Evolutionary conservation across 2,113 vertebrate species (phyloP), one percentile per base, ranked within the genome.

Genomic region (Dermatemys mawii): DNA sequence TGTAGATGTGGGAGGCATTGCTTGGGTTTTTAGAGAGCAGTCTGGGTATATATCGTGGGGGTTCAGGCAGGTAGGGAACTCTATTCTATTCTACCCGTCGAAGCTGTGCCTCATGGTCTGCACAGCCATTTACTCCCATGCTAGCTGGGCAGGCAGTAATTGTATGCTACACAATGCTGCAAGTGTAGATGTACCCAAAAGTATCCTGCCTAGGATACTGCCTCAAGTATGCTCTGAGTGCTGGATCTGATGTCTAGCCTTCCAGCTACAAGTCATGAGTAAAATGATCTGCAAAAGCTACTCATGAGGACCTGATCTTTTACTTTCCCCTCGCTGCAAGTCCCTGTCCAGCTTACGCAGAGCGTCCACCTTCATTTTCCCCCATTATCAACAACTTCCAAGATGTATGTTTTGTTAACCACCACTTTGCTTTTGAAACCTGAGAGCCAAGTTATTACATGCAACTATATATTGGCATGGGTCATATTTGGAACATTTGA

Each of bases 351-450:
- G 46, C 92, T 51, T 44, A 75, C 87, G 90, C 73, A 96, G 83
- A 67, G 92, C 49, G 82, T 86, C 53, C 81, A 84, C 55, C 19
- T 75, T 92, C 63, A 73, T 87, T 94, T 95, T 95, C 87, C 67
- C 78, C 93, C 73, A 91, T 96, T 90, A 94, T 93, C 92, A 95
- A 87, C 94, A 96, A 57, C 80, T 26, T 95, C 84, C 67, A 89
- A n/a, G 84, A 93, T 82, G 73, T 84, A 87, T 82, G 63, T 96
- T 96, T 97, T 87, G 73, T 90, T 86, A 78, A 82, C 85, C 90
- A 88, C 97, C 41, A 93, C 91, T 96, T 80, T 46, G n/a, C 60
- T 75, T 95, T 94, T 97, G 95, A 97, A 92, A 87, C 86, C 91
- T 67, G 91, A 87, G 93, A 97, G 95, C 93, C 55, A 90, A 81